Evolutionary conservation across 2,888 invertebrate species (phyloP).

Genomic region (Drosophila subquinaria): DNA sequence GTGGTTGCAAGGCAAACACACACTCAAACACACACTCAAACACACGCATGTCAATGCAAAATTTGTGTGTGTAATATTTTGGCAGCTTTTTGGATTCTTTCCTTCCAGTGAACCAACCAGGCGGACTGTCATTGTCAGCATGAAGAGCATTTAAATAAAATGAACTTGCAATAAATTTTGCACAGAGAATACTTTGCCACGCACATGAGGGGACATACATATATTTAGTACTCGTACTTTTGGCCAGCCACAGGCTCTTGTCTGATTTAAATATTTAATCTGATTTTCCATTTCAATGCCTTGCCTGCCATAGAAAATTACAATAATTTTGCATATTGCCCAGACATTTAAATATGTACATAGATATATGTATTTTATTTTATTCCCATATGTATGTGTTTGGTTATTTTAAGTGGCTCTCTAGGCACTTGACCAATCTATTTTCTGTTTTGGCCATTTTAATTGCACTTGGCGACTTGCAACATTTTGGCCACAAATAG

Average conservation of each 20-base stretch:
- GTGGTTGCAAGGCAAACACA: constrained; percentile 44
- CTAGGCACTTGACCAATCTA: constrained; percentile 34
- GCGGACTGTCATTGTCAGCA: constrained; percentile 61
- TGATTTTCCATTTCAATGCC: constrained; percentile 75
- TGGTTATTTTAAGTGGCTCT: constrained; percentile 47
- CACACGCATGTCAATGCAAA: constrained; percentile 8
- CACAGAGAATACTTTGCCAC: constrained; percentile 33
- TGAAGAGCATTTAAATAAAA: constrained; percentile 74
- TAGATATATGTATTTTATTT: constrained; percentile 13
- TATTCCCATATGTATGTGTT: constrained; percentile 13
- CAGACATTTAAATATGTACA: constrained; percentile 22
- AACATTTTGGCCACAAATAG: constrained; percentile 40
- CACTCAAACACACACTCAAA: neutral
- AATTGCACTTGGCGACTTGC: constrained; percentile 48
- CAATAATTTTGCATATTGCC: constrained; percentile 48
- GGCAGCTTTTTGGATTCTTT: constrained; percentile 46
- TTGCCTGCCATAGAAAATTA: constrained; percentile 51
- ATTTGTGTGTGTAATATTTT: constrained; percentile 40
- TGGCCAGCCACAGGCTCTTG: constrained; percentile 66
- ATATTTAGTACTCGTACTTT: constrained; percentile 18
- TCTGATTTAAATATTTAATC: constrained; percentile 78
- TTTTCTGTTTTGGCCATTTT: constrained; percentile 31
- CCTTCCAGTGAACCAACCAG: neutral
- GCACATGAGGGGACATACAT: constrained; percentile 12
- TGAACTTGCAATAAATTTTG: constrained; percentile 74